Base-by-base conservation (phyloP, 2,888 invertebrate species). In the Fragum fragum region DNA sequence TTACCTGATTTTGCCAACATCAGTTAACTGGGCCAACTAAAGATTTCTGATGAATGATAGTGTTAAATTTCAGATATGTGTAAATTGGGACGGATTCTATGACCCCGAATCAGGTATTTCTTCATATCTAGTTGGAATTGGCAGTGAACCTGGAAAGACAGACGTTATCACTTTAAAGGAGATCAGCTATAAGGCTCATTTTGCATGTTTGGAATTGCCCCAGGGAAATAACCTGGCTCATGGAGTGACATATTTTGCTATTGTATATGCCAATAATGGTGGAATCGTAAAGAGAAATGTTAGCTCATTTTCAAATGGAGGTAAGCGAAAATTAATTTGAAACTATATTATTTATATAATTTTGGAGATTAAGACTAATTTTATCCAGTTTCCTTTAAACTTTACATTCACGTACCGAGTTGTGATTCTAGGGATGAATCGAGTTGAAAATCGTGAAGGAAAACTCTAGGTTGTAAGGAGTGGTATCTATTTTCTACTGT, bases 51-150 rank as follows among this genome's bases (percentile, higher is more conserved):
- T 42, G 42, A 11, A 42, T 42, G 42, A 42, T 42, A 9, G 9
- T 42, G 9, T 52, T 52, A 5, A 52, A 52, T 16, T 29, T 18
- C 47, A 90, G 90, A 87, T 90, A 26, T 91, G 90, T 80, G 85
- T 85, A 18, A 90, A 89, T 77, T 91, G 91, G 91, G 47, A 70
- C 28, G 87, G 80, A 18, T 91, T 91, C 80, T 82, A 85, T 39
- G 91, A 91, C 72, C 85, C 89, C 1, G 87, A 91, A 63, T 90
- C 90, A 23, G 89, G 90, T n/a, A 88, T 91, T 7, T 79, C 81
- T 2, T 61, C 73, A 29, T 90, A 88, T 72, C 74, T 79, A 39
- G 74, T 89, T 11, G 78, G 85, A 53, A 81, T 88, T 23, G 85
- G 87, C 1, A 71, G 78, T 11, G 47, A 73, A 11, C 68, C 55